Evolutionary conservation across 2,888 invertebrate species (phyloP).

Genomic region (Microctonus hyperodae): DNA sequence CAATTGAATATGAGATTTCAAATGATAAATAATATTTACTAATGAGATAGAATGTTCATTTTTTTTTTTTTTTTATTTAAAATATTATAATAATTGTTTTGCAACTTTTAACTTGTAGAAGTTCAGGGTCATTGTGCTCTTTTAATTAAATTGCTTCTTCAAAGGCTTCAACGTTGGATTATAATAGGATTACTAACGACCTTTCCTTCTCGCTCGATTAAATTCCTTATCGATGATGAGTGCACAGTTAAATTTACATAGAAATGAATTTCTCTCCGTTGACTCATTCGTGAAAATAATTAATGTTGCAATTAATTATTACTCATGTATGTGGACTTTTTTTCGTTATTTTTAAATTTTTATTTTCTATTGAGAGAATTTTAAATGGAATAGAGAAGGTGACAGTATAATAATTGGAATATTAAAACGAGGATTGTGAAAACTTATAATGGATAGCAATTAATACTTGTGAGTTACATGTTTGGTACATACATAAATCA

Average conservation of each 20-base stretch:
- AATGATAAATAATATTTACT: background rate
- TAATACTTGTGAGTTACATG: background rate
- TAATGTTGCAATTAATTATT: background rate
- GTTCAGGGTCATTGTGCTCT: conserved; percentile 11
- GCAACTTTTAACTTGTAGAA: background rate
- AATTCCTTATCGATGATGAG: conserved; percentile 5
- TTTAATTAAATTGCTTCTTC: conserved; percentile 29
- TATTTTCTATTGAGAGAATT: too few species aligned
- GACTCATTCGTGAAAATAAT: background rate
- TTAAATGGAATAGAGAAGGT: background rate
- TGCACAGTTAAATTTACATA: background rate
- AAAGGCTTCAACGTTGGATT: conserved; percentile 23
- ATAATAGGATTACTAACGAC: conserved; percentile 28
- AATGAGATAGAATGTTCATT: background rate
- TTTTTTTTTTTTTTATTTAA: background rate
- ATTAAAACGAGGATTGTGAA: background rate
- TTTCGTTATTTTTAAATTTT: too few species aligned
- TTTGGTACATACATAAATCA: background rate
- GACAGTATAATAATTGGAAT: background rate
- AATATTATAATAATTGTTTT: background rate
- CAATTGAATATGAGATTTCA: background rate
- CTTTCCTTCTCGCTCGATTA: conserved; percentile 14
- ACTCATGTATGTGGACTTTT: background rate
- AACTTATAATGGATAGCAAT: background rate
- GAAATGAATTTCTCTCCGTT: background rate